phyloP scores from a whole-genome alignment of 2,888 invertebrate species.

The Pyrochroa serraticornis region DNA sequence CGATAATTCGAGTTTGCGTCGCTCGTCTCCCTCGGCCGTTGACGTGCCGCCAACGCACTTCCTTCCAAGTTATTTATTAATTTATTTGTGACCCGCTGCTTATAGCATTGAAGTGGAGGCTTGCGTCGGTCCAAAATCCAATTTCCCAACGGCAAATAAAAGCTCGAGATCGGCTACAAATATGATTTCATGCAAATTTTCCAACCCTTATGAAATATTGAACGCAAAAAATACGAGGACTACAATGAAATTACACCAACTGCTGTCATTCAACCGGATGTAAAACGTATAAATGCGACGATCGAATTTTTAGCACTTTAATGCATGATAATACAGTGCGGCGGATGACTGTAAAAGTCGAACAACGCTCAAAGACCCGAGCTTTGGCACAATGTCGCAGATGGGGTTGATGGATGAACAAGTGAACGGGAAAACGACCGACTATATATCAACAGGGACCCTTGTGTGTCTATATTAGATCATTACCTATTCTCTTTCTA shows the following conservation, averaged over 20 bases:
- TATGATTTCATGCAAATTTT: neutral
- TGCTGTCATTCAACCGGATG: constrained; percentile 20
- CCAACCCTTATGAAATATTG: constrained; percentile 13
- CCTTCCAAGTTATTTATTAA: no score
- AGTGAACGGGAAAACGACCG: constrained; percentile 4
- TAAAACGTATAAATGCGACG: constrained; percentile 10
- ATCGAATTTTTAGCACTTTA: constrained; percentile 16
- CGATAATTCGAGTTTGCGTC: no score
- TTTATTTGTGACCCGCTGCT: no score
- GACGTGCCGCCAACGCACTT: no score
- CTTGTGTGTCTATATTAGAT: constrained; percentile 3
- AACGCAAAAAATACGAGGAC: constrained; percentile 14
- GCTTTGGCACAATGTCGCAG: no score
- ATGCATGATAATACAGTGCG: constrained; percentile 15
- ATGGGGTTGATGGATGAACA: constrained; percentile 8
- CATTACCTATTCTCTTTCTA: constrained; percentile 1
- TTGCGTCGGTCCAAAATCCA: no score
- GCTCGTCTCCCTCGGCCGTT: no score
- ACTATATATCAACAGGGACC: neutral
- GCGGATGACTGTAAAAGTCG: constrained; percentile 9
- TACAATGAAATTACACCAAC: constrained; percentile 17
- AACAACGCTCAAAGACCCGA: neutral
- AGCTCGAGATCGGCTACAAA: neutral
- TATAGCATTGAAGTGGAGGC: no score
- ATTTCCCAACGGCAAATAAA: no score